Percentiles rank a stretch among this genome's conserved stretches.
phyloP scores from a whole-genome alignment of 2,797 vertebrate species.

The Fistularia tabacaria region DNA sequence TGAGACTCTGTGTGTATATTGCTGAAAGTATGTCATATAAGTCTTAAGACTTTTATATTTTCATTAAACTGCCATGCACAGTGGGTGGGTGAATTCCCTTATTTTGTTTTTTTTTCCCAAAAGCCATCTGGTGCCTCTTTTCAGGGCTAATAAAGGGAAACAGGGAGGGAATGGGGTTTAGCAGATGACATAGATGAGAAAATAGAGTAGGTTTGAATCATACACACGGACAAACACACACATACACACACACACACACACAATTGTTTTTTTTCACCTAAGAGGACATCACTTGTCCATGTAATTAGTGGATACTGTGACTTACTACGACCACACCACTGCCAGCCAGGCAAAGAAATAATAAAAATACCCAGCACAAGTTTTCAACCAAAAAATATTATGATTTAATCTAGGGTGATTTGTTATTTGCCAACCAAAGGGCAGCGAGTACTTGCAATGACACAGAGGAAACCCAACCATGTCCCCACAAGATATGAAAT shows the following conservation, averaged over 20 bases:
- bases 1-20: constrained; percentile 7
- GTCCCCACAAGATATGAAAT: neutral
- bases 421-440: too few relatives aligned
- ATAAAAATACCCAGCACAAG: too few relatives aligned
- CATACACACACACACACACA: too few relatives aligned
- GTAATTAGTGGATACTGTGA: too few relatives aligned
- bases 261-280: too few relatives aligned
- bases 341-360: too few relatives aligned
- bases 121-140: constrained; percentile 63
- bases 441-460: too few relatives aligned
- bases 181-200: constrained; percentile 43
- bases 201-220: constrained; percentile 26
- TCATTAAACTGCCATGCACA: constrained; percentile 19
- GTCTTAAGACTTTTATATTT: constrained; percentile 49
- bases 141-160: constrained; percentile 54
- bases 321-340: too few relatives aligned
- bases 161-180: constrained; percentile 46
- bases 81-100: constrained; percentile 32
- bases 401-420: too few relatives aligned
- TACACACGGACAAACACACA: neutral
- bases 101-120: constrained; percentile 44
- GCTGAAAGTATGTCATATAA: constrained; percentile 27
- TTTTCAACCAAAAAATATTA: too few relatives aligned
- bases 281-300: too few relatives aligned
- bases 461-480: too few relatives aligned